Evolutionary conservation across 2,797 vertebrate genomes (phyloP).

Genomic region (Octomys mimax): DNA sequence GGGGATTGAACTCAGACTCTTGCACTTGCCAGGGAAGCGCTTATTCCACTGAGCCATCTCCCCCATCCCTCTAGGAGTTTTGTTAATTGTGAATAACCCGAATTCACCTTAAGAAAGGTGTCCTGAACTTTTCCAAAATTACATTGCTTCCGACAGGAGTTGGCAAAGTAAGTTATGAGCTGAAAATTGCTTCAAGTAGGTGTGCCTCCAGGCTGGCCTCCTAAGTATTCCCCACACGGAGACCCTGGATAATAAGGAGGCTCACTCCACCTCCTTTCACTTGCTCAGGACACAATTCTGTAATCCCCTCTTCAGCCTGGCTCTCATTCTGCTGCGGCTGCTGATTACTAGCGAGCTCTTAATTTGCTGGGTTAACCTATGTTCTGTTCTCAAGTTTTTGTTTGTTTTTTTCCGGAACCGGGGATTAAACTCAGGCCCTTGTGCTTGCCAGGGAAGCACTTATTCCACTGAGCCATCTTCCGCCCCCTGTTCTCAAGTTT

Average conservation of each 20-base stretch:
- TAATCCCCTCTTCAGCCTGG: background rate
- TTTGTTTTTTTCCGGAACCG: too few species aligned
- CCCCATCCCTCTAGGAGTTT: background rate
- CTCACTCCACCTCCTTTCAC: background rate
- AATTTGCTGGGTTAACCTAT: conserved; percentile 12
- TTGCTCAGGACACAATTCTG: background rate
- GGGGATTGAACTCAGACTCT: too few species aligned
- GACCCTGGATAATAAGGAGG: background rate
- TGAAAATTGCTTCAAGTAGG: conserved; percentile 60
- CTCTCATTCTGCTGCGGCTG: background rate
- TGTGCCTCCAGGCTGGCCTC: background rate
- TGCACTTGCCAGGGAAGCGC: too few species aligned
- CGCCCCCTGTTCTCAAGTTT: background rate
- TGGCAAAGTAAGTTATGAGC: conserved; percentile 44
- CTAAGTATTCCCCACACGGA: background rate
- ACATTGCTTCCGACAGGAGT: background rate
- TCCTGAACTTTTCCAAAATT: conserved; percentile 60
- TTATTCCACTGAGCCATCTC: too few species aligned
- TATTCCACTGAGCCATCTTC: too few species aligned
- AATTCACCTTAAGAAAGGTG: conserved; percentile 17
- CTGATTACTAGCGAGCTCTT: conserved; percentile 41
- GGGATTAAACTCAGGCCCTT: too few species aligned
- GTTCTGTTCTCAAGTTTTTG: conserved; percentile 26
- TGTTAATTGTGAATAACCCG: conserved; percentile 29
- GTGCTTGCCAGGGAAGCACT: too few species aligned